Percentiles rank a stretch among this genome's conserved stretches.
These are phyloP conservation scores for Orchestes rusci DNA, from an alignment of 2,888 invertebrate species.

Conservation along the genomic window DNA sequence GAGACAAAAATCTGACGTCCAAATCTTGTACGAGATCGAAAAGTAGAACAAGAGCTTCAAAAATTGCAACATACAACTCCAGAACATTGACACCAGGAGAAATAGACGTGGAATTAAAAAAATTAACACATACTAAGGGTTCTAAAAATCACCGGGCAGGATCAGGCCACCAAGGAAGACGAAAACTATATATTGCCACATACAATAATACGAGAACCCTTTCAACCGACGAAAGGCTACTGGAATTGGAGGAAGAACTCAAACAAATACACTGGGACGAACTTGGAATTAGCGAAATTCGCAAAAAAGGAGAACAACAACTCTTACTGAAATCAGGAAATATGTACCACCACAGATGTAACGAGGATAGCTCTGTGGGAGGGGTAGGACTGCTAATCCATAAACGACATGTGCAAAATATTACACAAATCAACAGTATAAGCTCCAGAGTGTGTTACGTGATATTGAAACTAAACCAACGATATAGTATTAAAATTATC, in stretches of 20 bases:
- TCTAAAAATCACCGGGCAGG: neutral
- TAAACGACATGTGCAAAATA: neutral
- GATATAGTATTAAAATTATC: neutral
- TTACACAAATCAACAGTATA: too few species aligned
- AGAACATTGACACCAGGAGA: too few species aligned
- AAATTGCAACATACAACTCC: too few species aligned
- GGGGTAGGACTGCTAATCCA: neutral
- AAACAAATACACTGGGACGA: constrained; percentile 8
- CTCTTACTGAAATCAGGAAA: constrained; percentile 2
- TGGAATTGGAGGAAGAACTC: constrained; percentile 13
- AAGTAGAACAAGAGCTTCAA: too few species aligned
- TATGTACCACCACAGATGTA: constrained; percentile 1
- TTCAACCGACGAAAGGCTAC: constrained; percentile 2
- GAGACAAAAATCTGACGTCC: too few species aligned
- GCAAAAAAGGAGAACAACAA: constrained; percentile 3
- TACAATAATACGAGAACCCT: constrained; percentile 10
- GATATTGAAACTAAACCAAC: neutral
- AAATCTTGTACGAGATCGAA: too few species aligned
- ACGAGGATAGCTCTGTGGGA: constrained; percentile 1
- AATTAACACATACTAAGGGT: too few species aligned
- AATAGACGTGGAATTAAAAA: too few species aligned
- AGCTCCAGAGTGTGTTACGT: neutral
- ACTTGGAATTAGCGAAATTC: constrained; percentile 4
- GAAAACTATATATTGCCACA: constrained; percentile 7
- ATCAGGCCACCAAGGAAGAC: constrained; percentile 1